These are phyloP conservation scores for Drosophila rhopaloa DNA, from an alignment of 1,140 invertebrate genomes.

Conservation along the genomic window DNA sequence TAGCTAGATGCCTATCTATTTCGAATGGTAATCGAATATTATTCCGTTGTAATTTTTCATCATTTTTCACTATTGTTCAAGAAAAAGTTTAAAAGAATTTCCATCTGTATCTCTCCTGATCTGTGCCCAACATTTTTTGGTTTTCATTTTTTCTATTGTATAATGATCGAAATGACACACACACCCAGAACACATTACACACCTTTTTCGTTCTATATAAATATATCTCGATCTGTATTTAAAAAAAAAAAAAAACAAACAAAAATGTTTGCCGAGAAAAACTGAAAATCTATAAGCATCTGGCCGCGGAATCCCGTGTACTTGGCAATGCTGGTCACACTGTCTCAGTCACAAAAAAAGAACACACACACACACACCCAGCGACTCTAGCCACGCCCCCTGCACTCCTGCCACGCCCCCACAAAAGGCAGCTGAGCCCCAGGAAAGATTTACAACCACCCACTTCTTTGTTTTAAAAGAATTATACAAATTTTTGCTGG, in stretches of 20 bases:
- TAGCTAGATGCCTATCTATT: slow-evolving; percentile 39
- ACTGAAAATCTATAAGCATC: slow-evolving; percentile 81
- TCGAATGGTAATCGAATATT: slow-evolving; percentile 43
- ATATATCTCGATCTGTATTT: slow-evolving; percentile 20
- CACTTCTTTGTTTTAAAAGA: not conserved
- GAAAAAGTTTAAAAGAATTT: slow-evolving; percentile 26
- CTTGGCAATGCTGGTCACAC: slow-evolving; percentile 77
- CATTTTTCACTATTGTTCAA: slow-evolving; percentile 10
- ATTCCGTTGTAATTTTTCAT: slow-evolving; percentile 30
- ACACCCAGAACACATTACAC: not conserved
- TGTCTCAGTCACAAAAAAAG: slow-evolving; percentile 34
- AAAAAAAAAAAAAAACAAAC: slow-evolving; percentile 38
- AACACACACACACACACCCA: slow-evolving; percentile 8
- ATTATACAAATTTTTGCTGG: slow-evolving; percentile 34
- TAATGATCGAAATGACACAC: slow-evolving; percentile 25
- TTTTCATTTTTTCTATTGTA: slow-evolving; percentile 60
- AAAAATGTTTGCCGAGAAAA: slow-evolving; percentile 36
- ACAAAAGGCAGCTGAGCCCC: slow-evolving; percentile 24
- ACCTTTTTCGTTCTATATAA: not conserved
- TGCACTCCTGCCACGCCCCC: not conserved
- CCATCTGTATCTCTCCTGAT: slow-evolving; percentile 41
- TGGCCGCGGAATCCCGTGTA: slow-evolving; percentile 84
- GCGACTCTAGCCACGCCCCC: slow-evolving; percentile 23
- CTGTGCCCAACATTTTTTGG: slow-evolving; percentile 76
- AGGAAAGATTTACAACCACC: slow-evolving; percentile 21